Evolutionary conservation across 2,888 invertebrate species (phyloP).

Genomic region (Tenthredo notha): DNA sequence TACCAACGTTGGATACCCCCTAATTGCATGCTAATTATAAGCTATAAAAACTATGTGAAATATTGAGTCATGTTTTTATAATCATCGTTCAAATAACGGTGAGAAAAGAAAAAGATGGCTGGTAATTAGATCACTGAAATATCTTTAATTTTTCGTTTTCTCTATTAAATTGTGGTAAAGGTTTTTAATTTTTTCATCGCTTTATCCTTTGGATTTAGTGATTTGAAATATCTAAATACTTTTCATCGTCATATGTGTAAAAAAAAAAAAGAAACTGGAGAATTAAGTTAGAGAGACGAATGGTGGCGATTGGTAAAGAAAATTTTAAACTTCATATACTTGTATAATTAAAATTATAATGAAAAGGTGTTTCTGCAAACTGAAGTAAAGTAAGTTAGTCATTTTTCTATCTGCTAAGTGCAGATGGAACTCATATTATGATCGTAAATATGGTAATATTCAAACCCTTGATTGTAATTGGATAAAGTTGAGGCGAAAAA

Average conservation of each 20-base stretch:
- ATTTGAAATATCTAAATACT: neutral
- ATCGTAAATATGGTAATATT: slow-evolving; percentile 1
- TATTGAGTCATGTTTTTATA: neutral
- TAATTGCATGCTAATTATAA: neutral
- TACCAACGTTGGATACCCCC: slow-evolving; percentile 3
- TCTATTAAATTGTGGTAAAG: neutral
- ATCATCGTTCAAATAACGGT: neutral
- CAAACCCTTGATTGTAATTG: slow-evolving; percentile 25
- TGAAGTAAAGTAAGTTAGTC: slow-evolving; percentile 14
- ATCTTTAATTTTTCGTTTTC: neutral
- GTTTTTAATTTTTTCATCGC: neutral
- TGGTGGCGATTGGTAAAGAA: neutral
- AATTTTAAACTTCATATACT: neutral
- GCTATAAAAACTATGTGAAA: neutral
- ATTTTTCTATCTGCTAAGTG: neutral
- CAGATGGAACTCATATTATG: neutral
- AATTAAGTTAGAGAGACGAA: neutral
- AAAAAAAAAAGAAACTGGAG: neutral
- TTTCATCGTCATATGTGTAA: neutral
- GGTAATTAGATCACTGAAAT: neutral
- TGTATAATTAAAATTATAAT: neutral
- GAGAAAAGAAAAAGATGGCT: neutral
- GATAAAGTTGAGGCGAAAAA: slow-evolving; percentile 33
- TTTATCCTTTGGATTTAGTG: neutral
- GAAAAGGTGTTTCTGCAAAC: slow-evolving; percentile 9